Conservation (phyloP, 1,140 invertebrate genomes). For the Drosophila nigromelanica region DNA sequence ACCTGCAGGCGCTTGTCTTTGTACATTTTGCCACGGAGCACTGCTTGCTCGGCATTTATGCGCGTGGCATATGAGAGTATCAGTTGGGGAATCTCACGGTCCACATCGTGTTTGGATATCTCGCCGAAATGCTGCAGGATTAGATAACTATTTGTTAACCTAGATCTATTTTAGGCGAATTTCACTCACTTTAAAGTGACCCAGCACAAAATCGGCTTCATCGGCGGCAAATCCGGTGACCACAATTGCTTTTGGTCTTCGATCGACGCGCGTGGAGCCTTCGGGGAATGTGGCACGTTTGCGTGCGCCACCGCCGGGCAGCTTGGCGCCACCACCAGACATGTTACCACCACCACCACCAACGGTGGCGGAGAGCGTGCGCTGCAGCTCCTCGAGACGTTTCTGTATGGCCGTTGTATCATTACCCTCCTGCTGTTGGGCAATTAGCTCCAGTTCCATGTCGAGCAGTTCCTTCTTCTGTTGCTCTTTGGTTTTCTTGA, state of each 20-base stretch:
- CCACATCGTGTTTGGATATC: constrained; percentile 82
- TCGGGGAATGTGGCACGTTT: constrained; percentile 68
- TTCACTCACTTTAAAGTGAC: constrained; percentile 79
- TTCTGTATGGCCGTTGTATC: constrained; percentile 82
- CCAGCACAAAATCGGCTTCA: constrained; percentile 80
- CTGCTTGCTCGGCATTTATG: constrained; percentile 83
- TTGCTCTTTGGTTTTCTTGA: constrained; percentile 83
- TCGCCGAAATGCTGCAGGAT: constrained; percentile 77
- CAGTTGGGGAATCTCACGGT: constrained; percentile 78
- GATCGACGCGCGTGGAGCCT: constrained; percentile 77
- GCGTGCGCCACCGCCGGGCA: constrained; percentile 38
- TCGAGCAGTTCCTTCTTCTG: constrained; percentile 83
- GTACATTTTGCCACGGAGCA: constrained; percentile 80
- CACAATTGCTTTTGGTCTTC: constrained; percentile 77
- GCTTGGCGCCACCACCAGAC: constrained; percentile 32
- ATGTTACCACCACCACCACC: constrained; percentile 38
- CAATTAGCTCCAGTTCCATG: constrained; percentile 81
- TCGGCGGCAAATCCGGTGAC: constrained; percentile 79
- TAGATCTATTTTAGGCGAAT: background rate
- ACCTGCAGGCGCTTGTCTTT: constrained; percentile 83
- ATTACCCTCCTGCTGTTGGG: constrained; percentile 83
- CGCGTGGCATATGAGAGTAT: constrained; percentile 82
- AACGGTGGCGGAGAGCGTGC: constrained; percentile 60
- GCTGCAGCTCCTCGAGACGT: constrained; percentile 78
- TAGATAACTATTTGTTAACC: background rate